Conservation (phyloP, 2,888 invertebrate species). For the Ennomos quercinarius region DNA sequence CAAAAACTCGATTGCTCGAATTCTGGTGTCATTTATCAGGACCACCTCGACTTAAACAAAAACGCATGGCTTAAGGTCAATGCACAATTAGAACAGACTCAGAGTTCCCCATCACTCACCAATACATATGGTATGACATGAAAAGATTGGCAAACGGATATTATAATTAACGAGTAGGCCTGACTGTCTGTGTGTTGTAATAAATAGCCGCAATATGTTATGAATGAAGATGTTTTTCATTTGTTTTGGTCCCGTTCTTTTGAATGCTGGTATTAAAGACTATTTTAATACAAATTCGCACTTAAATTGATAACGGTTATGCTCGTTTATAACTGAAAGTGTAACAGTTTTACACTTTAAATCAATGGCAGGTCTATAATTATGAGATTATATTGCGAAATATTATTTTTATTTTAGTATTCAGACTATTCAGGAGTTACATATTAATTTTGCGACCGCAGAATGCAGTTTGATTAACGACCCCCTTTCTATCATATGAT, state of each 20-base stretch:
- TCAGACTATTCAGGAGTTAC: no score
- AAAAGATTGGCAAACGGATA: constrained; percentile 52
- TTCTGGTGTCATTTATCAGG: constrained; percentile 59
- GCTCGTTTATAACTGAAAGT: constrained; percentile 18
- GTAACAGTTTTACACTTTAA: constrained; percentile 15
- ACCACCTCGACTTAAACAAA: constrained; percentile 54
- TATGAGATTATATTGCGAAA: no score
- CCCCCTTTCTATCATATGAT: no score
- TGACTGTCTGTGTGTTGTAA: constrained; percentile 25
- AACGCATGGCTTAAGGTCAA: constrained; percentile 58
- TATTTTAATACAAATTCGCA: constrained; percentile 20
- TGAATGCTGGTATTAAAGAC: constrained; percentile 12
- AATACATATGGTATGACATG: constrained; percentile 57
- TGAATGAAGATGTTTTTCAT: constrained; percentile 28
- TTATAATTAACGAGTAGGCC: constrained; percentile 29
- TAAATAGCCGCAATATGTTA: constrained; percentile 20
- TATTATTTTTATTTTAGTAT: no score
- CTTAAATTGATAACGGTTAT: constrained; percentile 23
- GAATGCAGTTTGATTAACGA: no score
- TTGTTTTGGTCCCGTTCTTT: constrained; percentile 22
- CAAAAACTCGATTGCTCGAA: constrained; percentile 52
- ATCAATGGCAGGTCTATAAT: constrained; percentile 3
- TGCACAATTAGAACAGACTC: constrained; percentile 63
- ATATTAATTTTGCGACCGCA: no score
- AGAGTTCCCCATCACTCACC: constrained; percentile 34